Evolutionary conservation across 2,888 invertebrate genomes (phyloP).

Genomic region (Morpho deidamia): DNA sequence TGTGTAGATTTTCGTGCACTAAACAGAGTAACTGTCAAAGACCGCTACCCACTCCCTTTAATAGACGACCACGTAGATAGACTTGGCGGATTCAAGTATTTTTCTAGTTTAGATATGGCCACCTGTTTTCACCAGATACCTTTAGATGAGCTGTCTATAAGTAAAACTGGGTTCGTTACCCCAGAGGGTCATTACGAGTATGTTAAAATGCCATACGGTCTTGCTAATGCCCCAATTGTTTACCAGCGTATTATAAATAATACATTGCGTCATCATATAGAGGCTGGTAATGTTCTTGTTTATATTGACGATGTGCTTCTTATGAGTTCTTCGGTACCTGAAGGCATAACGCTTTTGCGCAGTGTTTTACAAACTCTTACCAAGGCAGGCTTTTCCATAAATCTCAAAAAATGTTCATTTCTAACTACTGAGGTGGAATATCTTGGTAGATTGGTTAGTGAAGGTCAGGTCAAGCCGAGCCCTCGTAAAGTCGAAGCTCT

Average conservation of each 20-base stretch:
- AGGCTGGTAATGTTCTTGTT: slow-evolving; percentile 15
- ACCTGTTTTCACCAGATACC: slow-evolving; percentile 16
- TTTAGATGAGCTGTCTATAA: slow-evolving; percentile 7
- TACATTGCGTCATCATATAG: slow-evolving; percentile 19
- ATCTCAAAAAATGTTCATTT: no score
- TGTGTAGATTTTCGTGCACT: slow-evolving; percentile 27
- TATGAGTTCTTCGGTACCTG: no score
- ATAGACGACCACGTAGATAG: slow-evolving; percentile 16
- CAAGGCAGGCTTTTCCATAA: no score
- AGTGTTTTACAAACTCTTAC: no score
- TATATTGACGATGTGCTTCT: slow-evolving; percentile 24
- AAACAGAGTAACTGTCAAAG: slow-evolving; percentile 25
- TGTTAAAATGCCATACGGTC: slow-evolving; percentile 20
- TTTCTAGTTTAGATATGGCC: slow-evolving; percentile 15
- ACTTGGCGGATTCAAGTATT: slow-evolving; percentile 15
- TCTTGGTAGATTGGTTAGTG: slow-evolving; percentile 17
- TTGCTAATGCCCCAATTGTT: slow-evolving; percentile 18
- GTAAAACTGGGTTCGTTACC: no score
- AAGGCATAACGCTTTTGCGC: no score
- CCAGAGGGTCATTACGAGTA: slow-evolving; percentile 20
- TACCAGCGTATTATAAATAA: slow-evolving; percentile 24
- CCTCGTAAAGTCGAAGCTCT: slow-evolving; percentile 15
- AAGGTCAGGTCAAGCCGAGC: slow-evolving; percentile 23
- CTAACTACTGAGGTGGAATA: slow-evolving; percentile 22
- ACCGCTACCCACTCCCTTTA: slow-evolving; percentile 23